These are phyloP conservation scores for Amblyornis subalaris DNA, from an alignment of 2,113 vertebrate species.

Conservation along the genomic window DNA sequence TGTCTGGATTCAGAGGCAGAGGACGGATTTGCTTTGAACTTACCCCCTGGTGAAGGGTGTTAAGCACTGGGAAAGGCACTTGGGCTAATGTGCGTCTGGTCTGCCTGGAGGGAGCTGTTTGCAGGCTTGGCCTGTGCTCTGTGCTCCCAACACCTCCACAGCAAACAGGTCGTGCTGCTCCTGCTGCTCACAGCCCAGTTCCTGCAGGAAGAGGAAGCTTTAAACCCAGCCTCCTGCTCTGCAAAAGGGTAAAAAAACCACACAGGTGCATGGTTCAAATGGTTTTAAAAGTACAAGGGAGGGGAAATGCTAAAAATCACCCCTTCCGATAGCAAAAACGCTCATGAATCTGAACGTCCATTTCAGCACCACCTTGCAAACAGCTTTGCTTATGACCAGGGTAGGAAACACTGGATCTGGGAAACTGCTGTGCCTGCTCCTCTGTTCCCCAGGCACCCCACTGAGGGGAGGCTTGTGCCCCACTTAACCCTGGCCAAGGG, in stretches of 20 bases:
- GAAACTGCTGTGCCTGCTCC: not conserved
- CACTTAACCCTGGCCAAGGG: not conserved
- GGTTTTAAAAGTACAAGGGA: not conserved
- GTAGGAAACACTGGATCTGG: not conserved
- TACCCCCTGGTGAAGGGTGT: not conserved
- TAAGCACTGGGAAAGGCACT: not conserved
- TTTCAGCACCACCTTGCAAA: not conserved
- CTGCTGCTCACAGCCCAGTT: not conserved
- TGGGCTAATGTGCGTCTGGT: not conserved
- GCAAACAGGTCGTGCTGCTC: not conserved
- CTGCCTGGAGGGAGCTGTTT: not conserved
- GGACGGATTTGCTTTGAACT: not conserved
- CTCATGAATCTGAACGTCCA: not conserved
- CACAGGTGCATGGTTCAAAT: not conserved
- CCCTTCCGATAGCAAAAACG: not conserved
- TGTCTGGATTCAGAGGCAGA: not conserved
- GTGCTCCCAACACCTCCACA: not conserved
- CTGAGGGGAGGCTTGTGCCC: not conserved
- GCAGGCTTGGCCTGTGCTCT: not conserved
- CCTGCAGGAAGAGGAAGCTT: not conserved
- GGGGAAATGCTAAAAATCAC: not conserved
- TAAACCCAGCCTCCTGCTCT: not conserved
- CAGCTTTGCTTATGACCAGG: not conserved
- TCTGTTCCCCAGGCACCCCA: not conserved
- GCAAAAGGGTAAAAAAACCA: not conserved